Evolutionary conservation across 1,140 invertebrate genomes (phyloP).

Genomic region (Geopemphigus sp.): DNA sequence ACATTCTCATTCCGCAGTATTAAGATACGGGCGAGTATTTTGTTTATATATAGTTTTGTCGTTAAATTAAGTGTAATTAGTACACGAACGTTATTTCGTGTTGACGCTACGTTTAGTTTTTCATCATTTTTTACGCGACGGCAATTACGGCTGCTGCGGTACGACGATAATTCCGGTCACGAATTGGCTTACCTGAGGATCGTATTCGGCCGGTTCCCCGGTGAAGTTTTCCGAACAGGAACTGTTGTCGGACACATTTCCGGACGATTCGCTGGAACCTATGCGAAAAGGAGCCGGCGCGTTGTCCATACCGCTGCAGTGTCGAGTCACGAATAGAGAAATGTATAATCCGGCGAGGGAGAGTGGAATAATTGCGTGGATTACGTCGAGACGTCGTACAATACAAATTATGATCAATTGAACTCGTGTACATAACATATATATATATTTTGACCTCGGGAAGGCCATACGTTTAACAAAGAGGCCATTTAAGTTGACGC

Average conservation of each 20-base stretch:
- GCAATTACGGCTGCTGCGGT: no score
- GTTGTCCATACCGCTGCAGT: background rate
- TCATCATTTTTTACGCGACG: no score
- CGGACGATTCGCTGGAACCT: constrained; percentile 34
- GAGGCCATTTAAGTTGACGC: no score
- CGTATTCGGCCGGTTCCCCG: constrained; percentile 53
- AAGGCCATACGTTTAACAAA: background rate
- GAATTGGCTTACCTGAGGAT: constrained; percentile 52
- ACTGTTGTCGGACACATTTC: constrained; percentile 43
- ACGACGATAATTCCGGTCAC: no score
- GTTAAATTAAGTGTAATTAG: no score
- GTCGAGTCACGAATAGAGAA: background rate
- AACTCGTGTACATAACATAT: background rate
- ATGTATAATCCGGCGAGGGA: background rate
- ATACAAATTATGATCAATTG: constrained; percentile 35
- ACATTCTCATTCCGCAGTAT: no score
- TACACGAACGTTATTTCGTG: no score
- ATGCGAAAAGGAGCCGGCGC: constrained; percentile 12
- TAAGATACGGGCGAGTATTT: no score
- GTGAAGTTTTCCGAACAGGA: constrained; percentile 52
- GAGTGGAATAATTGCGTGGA: background rate
- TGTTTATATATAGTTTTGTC: no score
- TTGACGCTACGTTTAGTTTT: no score
- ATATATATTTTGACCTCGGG: background rate
- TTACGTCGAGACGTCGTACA: constrained; percentile 3